Conservation (phyloP, 2,113 vertebrate species). For the Empidonax traillii region DNA sequence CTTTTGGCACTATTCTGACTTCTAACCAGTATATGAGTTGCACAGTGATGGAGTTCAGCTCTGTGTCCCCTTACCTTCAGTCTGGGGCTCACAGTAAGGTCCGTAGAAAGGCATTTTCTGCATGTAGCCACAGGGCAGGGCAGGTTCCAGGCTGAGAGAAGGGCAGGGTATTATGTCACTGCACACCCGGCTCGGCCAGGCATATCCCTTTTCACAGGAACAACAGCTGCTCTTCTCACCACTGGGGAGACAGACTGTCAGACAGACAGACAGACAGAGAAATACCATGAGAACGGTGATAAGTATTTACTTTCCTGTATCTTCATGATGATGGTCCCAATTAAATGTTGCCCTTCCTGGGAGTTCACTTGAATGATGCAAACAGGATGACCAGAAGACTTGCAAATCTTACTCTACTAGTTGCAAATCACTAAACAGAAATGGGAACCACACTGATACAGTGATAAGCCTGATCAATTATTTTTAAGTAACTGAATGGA, state of each 20-base stretch:
- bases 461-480: background rate
- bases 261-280: background rate
- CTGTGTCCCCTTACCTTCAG: conserved; percentile 51
- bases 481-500: background rate
- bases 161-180: conserved; percentile 18
- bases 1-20: background rate
- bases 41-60: background rate
- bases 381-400: background rate
- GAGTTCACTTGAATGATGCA: background rate
- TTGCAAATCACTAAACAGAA: background rate
- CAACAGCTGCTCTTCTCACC: conserved; percentile 41
- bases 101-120: conserved; percentile 36
- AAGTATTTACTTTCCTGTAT: background rate
- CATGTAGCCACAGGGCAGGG: conserved; percentile 31
- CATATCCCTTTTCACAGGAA: conserved; percentile 65
- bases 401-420: background rate
- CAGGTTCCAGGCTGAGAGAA: background rate
- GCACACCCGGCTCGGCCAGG: conserved; percentile 55
- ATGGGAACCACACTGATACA: background rate
- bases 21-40: background rate
- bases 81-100: conserved; percentile 60
- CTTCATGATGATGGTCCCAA: background rate
- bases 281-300: background rate
- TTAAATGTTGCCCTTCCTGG: background rate
- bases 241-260: conserved; percentile 59